Evolutionary conservation across 2,113 vertebrate species (phyloP).

Genomic region (Heliornis fulica): DNA sequence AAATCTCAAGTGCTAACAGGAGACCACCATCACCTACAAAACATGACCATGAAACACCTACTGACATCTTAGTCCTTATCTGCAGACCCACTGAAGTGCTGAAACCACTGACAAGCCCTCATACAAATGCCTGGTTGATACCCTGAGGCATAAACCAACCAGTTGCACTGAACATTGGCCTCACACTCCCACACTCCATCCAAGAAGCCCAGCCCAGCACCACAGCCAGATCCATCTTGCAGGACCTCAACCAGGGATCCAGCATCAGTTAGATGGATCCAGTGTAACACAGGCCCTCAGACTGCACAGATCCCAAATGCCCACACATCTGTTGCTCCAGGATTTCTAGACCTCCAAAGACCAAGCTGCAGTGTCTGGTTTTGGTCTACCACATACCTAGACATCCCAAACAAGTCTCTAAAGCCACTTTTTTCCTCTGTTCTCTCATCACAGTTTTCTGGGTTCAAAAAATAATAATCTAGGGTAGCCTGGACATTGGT

Average conservation of each 20-base stretch:
- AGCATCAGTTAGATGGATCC: background rate
- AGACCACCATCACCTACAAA: background rate
- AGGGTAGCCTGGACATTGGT: background rate
- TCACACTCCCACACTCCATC: background rate
- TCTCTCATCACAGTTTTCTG: background rate
- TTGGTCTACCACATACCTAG: background rate
- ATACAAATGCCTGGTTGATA: background rate
- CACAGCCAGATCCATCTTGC: background rate
- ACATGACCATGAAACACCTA: background rate
- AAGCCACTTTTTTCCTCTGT: background rate
- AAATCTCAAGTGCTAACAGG: background rate
- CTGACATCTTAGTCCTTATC: background rate
- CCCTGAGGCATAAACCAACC: background rate
- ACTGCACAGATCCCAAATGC: background rate
- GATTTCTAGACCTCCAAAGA: background rate
- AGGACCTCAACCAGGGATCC: background rate
- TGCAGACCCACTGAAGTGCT: background rate
- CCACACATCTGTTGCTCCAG: background rate
- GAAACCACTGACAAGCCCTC: background rate
- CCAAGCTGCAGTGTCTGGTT: background rate
- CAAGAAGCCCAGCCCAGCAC: background rate
- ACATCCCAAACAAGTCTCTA: background rate
- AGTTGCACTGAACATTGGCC: accelerated
- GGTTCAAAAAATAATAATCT: background rate
- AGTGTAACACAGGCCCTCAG: background rate